Evolutionary conservation across 2,888 invertebrate species (phyloP).

Genomic region (Cryptus armator): DNA sequence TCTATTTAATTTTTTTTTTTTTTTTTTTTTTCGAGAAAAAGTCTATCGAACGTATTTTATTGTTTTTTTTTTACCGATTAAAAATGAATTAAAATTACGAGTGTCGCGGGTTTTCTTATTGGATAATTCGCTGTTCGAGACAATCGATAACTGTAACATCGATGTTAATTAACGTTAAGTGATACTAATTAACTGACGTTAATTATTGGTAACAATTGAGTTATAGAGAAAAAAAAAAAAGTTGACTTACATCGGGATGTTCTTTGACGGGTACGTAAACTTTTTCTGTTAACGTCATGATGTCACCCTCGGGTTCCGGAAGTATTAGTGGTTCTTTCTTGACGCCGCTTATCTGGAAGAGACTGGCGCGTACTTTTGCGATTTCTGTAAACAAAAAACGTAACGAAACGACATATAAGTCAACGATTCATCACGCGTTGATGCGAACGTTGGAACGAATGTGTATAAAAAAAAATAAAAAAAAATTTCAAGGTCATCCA

Average conservation of each 20-base stretch:
- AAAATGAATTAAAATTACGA: too few species aligned
- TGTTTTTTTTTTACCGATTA: too few species aligned
- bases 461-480: neutral
- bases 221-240: neutral
- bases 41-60: too few species aligned
- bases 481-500: conserved; percentile 33
- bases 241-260: conserved; percentile 98
- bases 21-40: too few species aligned
- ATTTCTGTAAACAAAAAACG: conserved; percentile 91
- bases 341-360: conserved; percentile 99
- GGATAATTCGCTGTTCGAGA: neutral
- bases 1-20: too few species aligned
- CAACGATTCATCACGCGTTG: neutral
- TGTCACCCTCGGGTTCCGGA: conserved; percentile 96
- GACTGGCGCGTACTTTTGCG: conserved; percentile 97
- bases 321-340: conserved; percentile 96
- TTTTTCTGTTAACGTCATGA: conserved; percentile 98
- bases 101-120: neutral
- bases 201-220: too few species aligned
- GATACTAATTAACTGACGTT: too few species aligned
- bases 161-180: neutral
- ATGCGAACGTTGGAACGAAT: neutral
- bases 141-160: neutral
- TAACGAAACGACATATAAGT: conserved; percentile 24
- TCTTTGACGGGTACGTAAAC: conserved; percentile 99